Base-by-base conservation (phyloP, 2,113 vertebrate species). In the Merops nubicus region DNA sequence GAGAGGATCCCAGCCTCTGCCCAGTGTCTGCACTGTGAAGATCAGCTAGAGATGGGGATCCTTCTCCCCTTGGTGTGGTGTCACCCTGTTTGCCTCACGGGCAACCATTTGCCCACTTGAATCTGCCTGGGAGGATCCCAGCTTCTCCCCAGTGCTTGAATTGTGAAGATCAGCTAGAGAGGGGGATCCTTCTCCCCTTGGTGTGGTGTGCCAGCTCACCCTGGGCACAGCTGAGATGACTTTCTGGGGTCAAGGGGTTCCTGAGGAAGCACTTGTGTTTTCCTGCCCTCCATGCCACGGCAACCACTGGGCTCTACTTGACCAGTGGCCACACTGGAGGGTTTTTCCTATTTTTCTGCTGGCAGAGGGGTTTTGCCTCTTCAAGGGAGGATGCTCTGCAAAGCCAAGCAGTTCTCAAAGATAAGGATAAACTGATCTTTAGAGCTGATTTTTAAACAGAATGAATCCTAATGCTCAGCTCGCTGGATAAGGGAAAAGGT, bases 131-230 rank as follows among this genome's bases (percentile, higher is more conserved):
- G 56, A 42, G 60, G 9, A 9, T 70, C 42, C 28, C 43, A 51
- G 34, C 29, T 1, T 0, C 31, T 65, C 18, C 26, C 15, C 5
- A 12, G 42, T 0, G 0, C 38, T 54, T 19, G 34, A 18, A 1
- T 10, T 21, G 47, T 12, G 34, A 15, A 6, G 38, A 23, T 48
- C 51, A 11, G 42, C 31, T n/a, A 8, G 42, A 34, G 42, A 12
- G 1, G 1, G 29, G 47, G 57, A 29, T 53, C 17, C 9, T 26
- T 47, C 23, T 64, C 19, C 8, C 28, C 21, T 74, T 5, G 2
- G 19, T 22, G 29, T 2, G 1, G 8, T 12, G 25, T 50, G 34
- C 42, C 34, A 25, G n/a, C 74, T 79, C 25, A 19, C 50, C 26
- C n/a, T 15, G 65, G 45, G 29, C 14, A 33, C 60, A 59, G 40